Percentiles rank a stretch among this genome's conserved stretches.
Evolutionary conservation across 2,797 vertebrate genomes (phyloP).

Genomic region (Knipowitschia caucasica): DNA sequence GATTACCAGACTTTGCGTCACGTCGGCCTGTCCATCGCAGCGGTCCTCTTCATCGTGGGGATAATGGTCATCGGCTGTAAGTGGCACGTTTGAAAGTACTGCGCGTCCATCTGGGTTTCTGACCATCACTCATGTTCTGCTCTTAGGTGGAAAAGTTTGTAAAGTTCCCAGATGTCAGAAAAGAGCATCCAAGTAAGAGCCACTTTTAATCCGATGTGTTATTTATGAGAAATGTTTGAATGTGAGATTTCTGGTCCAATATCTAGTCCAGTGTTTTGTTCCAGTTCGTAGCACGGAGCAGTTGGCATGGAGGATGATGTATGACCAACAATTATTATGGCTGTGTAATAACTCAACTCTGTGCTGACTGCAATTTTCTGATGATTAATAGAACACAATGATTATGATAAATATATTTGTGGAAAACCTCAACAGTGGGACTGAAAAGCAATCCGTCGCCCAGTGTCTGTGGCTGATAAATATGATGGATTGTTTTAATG

Average conservation of each 20-base stretch:
- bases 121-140: constrained; percentile 1
- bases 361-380: constrained; percentile 49
- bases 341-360: constrained; percentile 39
- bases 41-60: constrained; percentile 68
- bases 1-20: constrained; percentile 63
- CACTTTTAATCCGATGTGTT: background rate
- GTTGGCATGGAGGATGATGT: constrained; percentile 31
- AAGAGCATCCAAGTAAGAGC: constrained; percentile 63
- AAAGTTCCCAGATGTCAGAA: constrained; percentile 49
- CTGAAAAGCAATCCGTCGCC: constrained; percentile 9
- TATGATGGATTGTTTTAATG: constrained; percentile 21
- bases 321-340: constrained; percentile 48
- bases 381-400: constrained; percentile 54
- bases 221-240: constrained; percentile 7
- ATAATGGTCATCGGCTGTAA: constrained; percentile 73
- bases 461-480: constrained; percentile 21
- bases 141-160: constrained; percentile 60
- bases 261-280: constrained; percentile 16
- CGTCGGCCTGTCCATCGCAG: constrained; percentile 62
- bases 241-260: constrained; percentile 18
- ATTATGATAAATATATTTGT: constrained; percentile 46
- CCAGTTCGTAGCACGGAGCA: constrained; percentile 27
- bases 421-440: constrained; percentile 13
- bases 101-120: background rate
- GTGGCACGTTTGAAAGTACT: constrained; percentile 28